phyloP scores from a whole-genome alignment of 2,888 invertebrate species.

The Pyrocoelia pectoralis region DNA sequence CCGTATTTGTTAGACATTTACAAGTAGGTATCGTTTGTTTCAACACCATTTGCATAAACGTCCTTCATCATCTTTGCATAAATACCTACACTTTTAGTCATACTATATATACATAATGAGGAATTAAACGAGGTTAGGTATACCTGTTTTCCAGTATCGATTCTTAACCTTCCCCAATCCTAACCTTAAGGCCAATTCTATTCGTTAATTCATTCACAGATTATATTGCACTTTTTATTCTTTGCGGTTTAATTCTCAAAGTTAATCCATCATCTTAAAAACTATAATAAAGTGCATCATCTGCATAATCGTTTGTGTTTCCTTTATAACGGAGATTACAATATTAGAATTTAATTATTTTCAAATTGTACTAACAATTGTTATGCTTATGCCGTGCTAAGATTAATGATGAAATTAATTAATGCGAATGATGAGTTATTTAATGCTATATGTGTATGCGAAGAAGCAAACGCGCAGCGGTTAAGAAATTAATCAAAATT shows the following conservation, averaged over 20 bases:
- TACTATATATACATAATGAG: no score
- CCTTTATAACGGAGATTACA: constrained; percentile 22
- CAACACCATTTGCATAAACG: no score
- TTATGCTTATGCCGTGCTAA: constrained; percentile 26
- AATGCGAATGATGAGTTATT: constrained; percentile 25
- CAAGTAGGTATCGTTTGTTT: no score
- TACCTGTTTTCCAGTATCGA: no score
- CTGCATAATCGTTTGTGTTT: constrained; percentile 40
- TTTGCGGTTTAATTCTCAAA: constrained; percentile 31
- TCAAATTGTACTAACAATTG: constrained; percentile 18
- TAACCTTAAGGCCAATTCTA: no score
- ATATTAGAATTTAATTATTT: constrained; percentile 22
- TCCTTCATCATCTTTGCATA: no score
- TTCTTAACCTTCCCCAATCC: no score
- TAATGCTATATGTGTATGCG: constrained; percentile 25
- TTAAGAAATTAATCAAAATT: constrained; percentile 33
- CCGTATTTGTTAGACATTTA: no score
- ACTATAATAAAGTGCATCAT: constrained; percentile 39
- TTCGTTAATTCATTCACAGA: constrained; percentile 31
- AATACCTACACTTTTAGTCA: no score
- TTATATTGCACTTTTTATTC: constrained; percentile 2
- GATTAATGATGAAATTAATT: constrained; percentile 31
- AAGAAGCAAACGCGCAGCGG: constrained; percentile 11
- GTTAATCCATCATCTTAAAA: constrained; percentile 41
- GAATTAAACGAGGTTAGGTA: no score